Evolutionary conservation across 2,113 vertebrate species (phyloP).

Genomic region (Callaeas wilsoni): DNA sequence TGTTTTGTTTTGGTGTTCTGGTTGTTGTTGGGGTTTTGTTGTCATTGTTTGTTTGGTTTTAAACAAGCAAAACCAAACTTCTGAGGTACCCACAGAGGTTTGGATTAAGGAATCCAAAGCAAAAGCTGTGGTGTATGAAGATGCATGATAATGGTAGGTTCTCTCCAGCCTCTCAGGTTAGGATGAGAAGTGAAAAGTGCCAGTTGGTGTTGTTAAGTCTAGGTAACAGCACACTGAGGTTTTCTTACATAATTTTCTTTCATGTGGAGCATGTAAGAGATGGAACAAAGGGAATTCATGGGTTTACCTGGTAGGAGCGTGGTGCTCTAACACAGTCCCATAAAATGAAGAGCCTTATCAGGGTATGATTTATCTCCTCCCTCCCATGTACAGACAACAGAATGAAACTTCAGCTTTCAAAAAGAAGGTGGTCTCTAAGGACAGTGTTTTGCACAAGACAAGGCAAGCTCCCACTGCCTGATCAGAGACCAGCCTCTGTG

Average conservation of each 20-base stretch:
- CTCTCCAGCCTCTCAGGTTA: neutral
- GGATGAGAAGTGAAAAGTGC: neutral
- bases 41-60: neutral
- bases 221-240: neutral
- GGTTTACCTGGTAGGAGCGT: neutral
- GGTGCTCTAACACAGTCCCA: neutral
- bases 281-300: neutral
- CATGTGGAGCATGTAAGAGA: neutral
- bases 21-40: neutral
- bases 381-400: neutral
- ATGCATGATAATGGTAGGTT: neutral
- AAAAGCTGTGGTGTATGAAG: neutral
- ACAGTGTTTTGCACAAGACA: neutral
- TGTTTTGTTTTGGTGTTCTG: neutral
- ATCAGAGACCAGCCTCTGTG: neutral
- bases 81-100: neutral
- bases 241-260: neutral
- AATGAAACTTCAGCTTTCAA: neutral
- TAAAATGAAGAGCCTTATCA: neutral
- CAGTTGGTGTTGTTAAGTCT: neutral
- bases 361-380: neutral
- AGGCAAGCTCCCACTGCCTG: neutral
- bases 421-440: neutral
- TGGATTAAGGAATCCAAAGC: neutral
- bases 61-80: neutral